Base-by-base conservation (phyloP, 2,888 invertebrate genomes). In the Odiellus spinosus region DNA sequence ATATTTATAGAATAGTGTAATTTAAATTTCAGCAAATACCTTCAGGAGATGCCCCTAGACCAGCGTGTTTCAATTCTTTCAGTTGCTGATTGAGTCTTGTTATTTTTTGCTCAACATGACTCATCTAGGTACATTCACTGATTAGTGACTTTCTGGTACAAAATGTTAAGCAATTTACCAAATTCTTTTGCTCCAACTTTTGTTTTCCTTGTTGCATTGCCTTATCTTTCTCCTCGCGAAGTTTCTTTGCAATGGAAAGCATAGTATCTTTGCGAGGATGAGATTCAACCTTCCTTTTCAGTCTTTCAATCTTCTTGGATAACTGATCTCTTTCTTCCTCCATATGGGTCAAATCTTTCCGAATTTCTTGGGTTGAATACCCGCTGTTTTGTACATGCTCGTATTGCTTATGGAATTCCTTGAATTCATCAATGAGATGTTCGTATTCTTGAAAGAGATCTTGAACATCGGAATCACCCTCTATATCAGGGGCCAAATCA, bases 281-380 rank as follows among this genome's bases (percentile, higher is more conserved):
- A 54, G 76, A 75, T 53, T 79, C 76, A 43, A 80, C 71, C 65
- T 73, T 73, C 54, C 70, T 63, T 50, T 72, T 71, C 38, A 73
- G 65, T 58, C 72, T 67, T 57, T 76, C 74, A 47, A 76, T 71
- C 62, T 75, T 73, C 59, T 72, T 72, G 53, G 61, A 63, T 62
- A 84, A 76, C 57, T 82, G 80, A 58, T 83, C 82, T 61, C 79
- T 76, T 63, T 90, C 88, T 45, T 81, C 77, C 54, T 84, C 83
- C 82, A 87, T 86, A 52, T 82, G 78, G 57, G 78, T 76, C 44
- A 87, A 77, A 62, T 88, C 88, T 55, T 79, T 77, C 56, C 83
- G 77, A 49, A 90, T 76, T 68, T 88, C 88, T 47, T 54, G 53
- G n/a, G 55, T 73, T n/a, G 80, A 76, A 60, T 79, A 77, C 21